Conservation (phyloP, 2,113 vertebrate species). For the Nibea coibor region DNA sequence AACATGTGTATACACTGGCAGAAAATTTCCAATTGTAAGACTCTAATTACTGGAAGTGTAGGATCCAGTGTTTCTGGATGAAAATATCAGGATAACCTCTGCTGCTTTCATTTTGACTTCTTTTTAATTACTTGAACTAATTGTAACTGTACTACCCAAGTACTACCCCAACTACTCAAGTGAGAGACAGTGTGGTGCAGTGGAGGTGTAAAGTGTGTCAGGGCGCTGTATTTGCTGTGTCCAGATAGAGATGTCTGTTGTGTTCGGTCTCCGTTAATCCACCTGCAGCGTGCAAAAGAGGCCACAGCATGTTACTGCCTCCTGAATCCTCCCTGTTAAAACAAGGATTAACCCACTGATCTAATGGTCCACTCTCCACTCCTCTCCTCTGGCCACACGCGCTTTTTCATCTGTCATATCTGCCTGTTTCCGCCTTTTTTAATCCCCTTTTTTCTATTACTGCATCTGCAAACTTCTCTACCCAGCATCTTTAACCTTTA, state of each 20-base stretch:
- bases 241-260: slow-evolving; percentile 1
- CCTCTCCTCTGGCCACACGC: slow-evolving; percentile 9
- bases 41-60: background rate
- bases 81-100: background rate
- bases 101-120: background rate
- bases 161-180: too few species aligned
- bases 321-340: slow-evolving; percentile 46
- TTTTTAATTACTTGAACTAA: background rate
- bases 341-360: slow-evolving; percentile 74
- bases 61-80: background rate
- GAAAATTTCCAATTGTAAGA: too few species aligned
- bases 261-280: slow-evolving; percentile 42
- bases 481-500: background rate
- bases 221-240: slow-evolving; percentile 8
- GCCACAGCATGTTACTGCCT: slow-evolving; percentile 6
- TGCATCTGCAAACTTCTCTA: background rate
- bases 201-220: slow-evolving; percentile 11
- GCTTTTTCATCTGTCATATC: background rate
- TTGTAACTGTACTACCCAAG: background rate
- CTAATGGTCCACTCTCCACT: slow-evolving; percentile 34
- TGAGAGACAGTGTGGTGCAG: background rate
- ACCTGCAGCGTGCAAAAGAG: slow-evolving; percentile 28
- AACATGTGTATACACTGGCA: too few species aligned
- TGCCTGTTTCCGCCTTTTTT: background rate
- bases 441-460: background rate